Conservation (phyloP, 2,888 invertebrate genomes). For the Diplazon laetatorius region DNA sequence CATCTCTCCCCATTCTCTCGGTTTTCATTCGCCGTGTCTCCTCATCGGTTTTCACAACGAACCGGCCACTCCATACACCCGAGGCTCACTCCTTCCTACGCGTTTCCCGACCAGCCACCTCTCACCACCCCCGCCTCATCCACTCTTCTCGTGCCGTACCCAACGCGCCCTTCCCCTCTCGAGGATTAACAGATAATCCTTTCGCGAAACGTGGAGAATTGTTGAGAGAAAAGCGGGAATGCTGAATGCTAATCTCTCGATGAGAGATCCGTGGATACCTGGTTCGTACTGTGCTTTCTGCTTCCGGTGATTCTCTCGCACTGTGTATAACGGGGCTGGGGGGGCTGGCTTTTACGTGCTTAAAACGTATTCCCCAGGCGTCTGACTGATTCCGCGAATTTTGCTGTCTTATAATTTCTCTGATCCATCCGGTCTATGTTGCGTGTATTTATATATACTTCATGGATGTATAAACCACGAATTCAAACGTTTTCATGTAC, state of each 20-base stretch:
- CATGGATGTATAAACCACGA: not conserved
- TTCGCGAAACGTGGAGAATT: slow-evolving; percentile 79
- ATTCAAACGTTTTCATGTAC: not conserved
- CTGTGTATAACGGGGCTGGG: slow-evolving; percentile 25
- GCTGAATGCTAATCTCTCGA: slow-evolving; percentile 82
- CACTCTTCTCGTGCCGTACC: slow-evolving; percentile 19
- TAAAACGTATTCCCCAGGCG: slow-evolving; percentile 9
- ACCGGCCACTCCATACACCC: slow-evolving; percentile 59
- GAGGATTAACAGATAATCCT: slow-evolving; percentile 81
- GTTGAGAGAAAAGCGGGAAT: slow-evolving; percentile 81
- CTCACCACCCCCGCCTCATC: slow-evolving; percentile 57
- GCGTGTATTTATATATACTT: not conserved
- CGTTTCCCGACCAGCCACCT: too few relatives aligned
- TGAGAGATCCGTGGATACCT: slow-evolving; percentile 78
- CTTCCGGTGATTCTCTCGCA: slow-evolving; percentile 43
- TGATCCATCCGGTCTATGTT: slow-evolving; percentile 5
- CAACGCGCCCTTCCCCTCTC: slow-evolving; percentile 69
- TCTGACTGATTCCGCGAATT: slow-evolving; percentile 39
- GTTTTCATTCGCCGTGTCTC: slow-evolving; percentile 59
- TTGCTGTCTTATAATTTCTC: slow-evolving; percentile 32
- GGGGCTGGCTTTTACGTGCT: slow-evolving; percentile 38
- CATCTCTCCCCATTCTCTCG: slow-evolving; percentile 67
- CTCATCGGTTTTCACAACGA: slow-evolving; percentile 62
- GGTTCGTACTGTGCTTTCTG: slow-evolving; percentile 35
- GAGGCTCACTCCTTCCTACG: slow-evolving; percentile 41